A percentile compares a stretch with the other conserved stretches of the same genome.
phyloP scores from a whole-genome alignment of 1,140 invertebrate species.

The Drosophila asahinai region DNA sequence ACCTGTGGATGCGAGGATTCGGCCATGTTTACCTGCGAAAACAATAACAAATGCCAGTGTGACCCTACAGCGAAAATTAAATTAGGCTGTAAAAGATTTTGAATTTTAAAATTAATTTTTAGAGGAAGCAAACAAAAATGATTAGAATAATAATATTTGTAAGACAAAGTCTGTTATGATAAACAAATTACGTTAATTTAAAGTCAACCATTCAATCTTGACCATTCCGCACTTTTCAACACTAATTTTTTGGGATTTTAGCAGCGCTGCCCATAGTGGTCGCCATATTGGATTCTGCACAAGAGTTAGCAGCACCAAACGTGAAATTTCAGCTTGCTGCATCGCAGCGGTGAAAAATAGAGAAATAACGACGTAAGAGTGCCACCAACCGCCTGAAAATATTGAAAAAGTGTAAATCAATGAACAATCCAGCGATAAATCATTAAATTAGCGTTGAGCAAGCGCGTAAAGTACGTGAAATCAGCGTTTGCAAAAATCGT shows the following conservation, averaged over 20 bases:
- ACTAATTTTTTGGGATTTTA: constrained; percentile 27
- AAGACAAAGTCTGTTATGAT: not conserved
- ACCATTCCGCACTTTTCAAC: not conserved
- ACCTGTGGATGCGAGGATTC: constrained; percentile 56
- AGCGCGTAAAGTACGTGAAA: constrained; percentile 54
- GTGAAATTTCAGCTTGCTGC: constrained; percentile 45
- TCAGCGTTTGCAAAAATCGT: constrained; percentile 41
- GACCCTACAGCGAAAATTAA: not conserved
- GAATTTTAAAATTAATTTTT: too few relatives aligned
- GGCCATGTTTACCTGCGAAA: constrained; percentile 19
- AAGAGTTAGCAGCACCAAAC: constrained; percentile 45
- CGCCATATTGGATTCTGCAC: constrained; percentile 52
- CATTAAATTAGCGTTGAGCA: constrained; percentile 48
- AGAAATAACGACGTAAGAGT: constrained; percentile 64
- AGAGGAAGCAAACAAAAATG: too few relatives aligned
- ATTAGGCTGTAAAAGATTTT: too few relatives aligned
- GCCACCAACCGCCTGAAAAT: constrained; percentile 50
- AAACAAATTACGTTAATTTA: not conserved
- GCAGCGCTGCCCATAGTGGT: not conserved
- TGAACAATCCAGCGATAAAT: constrained; percentile 63
- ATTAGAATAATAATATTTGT: too few relatives aligned
- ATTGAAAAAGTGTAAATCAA: constrained; percentile 68
- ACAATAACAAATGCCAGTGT: constrained; percentile 16
- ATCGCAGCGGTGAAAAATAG: constrained; percentile 64
- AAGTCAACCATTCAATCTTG: too few relatives aligned